Evolutionary conservation across 2,888 invertebrate genomes (phyloP).

Genomic region (Heliconius aoede): DNA sequence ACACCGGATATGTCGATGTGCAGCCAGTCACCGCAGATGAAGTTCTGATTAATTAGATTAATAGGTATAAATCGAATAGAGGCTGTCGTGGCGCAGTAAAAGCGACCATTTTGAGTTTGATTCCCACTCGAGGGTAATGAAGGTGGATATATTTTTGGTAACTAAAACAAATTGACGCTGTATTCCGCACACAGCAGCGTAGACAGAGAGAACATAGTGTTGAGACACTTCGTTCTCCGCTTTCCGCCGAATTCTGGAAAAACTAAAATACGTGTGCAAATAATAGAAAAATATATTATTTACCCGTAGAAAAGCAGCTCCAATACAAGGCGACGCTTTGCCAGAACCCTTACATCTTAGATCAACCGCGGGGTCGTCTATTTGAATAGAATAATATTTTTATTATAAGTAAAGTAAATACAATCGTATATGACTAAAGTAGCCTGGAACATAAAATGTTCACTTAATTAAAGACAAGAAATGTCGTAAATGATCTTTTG

Average conservation of each 20-base stretch:
- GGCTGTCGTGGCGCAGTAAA: neutral
- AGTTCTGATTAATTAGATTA: slow-evolving; percentile 74
- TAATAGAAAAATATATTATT: neutral
- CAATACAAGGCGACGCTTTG: slow-evolving; percentile 86
- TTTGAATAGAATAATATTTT: neutral
- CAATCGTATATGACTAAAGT: neutral
- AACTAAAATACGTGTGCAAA: no score
- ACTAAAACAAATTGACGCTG: no score
- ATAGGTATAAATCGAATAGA: no score
- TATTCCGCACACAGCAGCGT: no score
- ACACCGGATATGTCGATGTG: slow-evolving; percentile 85
- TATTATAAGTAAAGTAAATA: neutral
- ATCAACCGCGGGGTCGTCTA: slow-evolving; percentile 82
- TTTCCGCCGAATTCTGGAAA: no score
- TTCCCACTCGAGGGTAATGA: no score
- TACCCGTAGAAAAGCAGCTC: slow-evolving; percentile 87
- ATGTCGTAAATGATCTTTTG: no score
- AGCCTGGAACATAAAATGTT: no score
- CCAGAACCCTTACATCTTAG: slow-evolving; percentile 84
- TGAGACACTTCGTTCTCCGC: no score
- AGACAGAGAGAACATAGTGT: no score
- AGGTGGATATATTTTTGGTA: no score
- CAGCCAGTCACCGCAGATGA: slow-evolving; percentile 87
- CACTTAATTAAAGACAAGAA: no score
- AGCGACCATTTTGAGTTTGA: neutral